phyloP scores from a whole-genome alignment of 2,797 vertebrate species.

The Oophaga sylvatica region DNA sequence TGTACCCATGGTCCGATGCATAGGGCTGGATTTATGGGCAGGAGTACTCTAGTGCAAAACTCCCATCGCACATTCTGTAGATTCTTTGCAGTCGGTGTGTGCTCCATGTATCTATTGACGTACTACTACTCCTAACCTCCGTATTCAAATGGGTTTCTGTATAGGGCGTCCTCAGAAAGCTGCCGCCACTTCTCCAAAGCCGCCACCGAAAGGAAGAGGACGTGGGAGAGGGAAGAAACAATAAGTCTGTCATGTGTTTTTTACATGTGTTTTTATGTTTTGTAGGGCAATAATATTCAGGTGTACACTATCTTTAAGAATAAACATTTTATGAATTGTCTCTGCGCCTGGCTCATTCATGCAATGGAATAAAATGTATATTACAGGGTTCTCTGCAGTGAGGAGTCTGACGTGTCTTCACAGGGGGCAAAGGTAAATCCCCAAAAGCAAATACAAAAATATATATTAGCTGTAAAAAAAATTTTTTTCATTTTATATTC shows the following conservation, averaged over 20 bases:
- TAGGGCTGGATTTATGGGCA: too few species aligned
- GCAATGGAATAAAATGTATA: too few species aligned
- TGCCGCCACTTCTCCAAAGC: background rate
- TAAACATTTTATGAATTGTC: constrained; percentile 46
- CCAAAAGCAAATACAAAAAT: too few species aligned
- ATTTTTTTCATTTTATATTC: too few species aligned
- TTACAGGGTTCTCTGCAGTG: too few species aligned
- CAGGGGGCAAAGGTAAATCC: too few species aligned
- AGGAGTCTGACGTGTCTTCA: too few species aligned
- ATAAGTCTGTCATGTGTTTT: background rate
- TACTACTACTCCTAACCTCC: background rate
- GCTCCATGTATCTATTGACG: background rate
- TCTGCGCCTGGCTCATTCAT: too few species aligned
- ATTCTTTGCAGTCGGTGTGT: too few species aligned
- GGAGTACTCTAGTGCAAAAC: background rate
- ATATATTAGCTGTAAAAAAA: too few species aligned
- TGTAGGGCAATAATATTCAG: constrained; percentile 17
- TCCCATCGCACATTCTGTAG: too few species aligned
- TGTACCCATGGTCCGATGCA: too few species aligned
- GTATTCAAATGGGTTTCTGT: background rate
- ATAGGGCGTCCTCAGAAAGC: constrained; percentile 32
- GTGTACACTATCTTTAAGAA: constrained; percentile 23
- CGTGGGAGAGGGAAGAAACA: constrained; percentile 20
- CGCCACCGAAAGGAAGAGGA: constrained; percentile 23
- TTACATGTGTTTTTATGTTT: constrained; percentile 51